A percentile compares a stretch with the other conserved stretches of the same genome.
These are phyloP conservation scores for Platysternon megacephalum DNA, from an alignment of 2,113 vertebrate species.

Conservation along the genomic window DNA sequence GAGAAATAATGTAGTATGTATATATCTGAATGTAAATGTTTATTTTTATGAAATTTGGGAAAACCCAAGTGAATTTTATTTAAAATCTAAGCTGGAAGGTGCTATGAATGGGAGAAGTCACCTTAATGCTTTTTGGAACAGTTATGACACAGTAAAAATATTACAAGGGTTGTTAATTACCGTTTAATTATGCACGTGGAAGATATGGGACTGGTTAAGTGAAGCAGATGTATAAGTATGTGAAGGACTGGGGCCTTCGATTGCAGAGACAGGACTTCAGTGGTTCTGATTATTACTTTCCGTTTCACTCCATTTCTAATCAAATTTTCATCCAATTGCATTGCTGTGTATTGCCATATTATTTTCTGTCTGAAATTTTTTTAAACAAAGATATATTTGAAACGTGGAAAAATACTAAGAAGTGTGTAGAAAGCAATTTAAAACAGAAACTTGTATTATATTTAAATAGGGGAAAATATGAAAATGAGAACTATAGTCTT, in stretches of 20 bases:
- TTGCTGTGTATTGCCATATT: not conserved
- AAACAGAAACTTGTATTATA: not conserved
- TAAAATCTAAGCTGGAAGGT: not conserved
- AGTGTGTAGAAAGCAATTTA: not conserved
- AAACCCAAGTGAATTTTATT: not conserved
- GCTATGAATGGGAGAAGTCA: not conserved
- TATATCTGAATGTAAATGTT: conserved; percentile 33
- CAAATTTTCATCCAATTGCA: not conserved
- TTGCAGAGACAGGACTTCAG: not conserved
- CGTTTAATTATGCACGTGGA: not conserved
- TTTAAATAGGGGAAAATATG: not conserved
- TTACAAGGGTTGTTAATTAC: not conserved
- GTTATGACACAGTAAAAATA: not conserved
- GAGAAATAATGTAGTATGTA: not conserved
- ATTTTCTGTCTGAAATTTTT: not conserved
- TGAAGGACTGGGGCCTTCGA: not conserved
- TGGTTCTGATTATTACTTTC: not conserved
- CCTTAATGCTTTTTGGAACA: not conserved
- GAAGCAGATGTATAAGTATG: fast-evolving
- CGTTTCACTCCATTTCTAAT: not conserved
- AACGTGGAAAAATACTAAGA: not conserved
- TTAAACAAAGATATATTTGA: not conserved
- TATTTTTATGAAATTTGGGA: not conserved
- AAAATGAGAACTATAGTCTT: not conserved
- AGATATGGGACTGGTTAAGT: not conserved